Evolutionary conservation across 2,797 vertebrate species (phyloP).

Genomic region (Cyclura pinguis): DNA sequence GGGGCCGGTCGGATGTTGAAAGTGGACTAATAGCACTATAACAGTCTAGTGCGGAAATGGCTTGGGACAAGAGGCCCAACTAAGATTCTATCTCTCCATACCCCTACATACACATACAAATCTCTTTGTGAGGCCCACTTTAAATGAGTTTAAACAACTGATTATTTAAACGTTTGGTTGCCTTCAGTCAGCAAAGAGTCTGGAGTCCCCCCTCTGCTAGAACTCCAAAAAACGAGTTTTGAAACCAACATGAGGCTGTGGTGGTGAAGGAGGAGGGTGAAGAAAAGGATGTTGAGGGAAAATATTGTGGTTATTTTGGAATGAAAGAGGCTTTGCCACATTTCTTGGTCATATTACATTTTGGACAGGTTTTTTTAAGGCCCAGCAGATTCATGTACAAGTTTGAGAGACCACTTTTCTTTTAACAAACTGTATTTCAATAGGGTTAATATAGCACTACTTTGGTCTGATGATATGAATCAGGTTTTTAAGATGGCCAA

Average conservation of each 20-base stretch:
- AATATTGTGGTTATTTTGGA: background rate
- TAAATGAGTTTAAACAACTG: conserved; percentile 51
- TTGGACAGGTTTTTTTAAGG: background rate
- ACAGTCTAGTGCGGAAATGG: no score
- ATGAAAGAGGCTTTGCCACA: background rate
- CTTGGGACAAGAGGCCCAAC: background rate
- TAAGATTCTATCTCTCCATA: conserved; percentile 39
- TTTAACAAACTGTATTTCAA: no score
- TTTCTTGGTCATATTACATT: background rate
- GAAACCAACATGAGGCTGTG: background rate
- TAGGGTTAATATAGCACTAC: background rate
- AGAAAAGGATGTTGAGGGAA: background rate
- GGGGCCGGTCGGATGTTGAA: no score
- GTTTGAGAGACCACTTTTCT: background rate
- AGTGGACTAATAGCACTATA: no score
- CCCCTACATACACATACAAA: background rate
- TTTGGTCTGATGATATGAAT: background rate
- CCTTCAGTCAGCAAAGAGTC: conserved; percentile 23
- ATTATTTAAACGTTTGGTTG: conserved; percentile 50
- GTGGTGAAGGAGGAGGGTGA: background rate
- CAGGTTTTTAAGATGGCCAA: background rate
- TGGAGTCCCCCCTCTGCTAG: conserved; percentile 21
- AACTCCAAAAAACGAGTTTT: background rate
- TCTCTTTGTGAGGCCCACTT: conserved; percentile 50
- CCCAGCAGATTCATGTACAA: background rate